phyloP scores from a whole-genome alignment of 2,113 vertebrate species.

The Hassar affinis region DNA sequence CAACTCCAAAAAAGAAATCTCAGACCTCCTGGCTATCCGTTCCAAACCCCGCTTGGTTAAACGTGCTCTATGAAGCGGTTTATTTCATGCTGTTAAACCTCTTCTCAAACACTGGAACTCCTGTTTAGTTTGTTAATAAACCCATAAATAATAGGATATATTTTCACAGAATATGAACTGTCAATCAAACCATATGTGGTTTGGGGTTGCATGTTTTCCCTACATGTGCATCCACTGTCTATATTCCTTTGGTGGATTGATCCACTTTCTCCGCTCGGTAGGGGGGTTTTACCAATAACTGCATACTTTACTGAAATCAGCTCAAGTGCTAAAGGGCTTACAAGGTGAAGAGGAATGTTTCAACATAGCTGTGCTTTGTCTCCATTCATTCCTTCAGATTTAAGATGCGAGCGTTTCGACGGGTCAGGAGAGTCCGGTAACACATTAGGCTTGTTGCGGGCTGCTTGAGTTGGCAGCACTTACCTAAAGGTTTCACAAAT shows the following conservation, averaged over 20 bases:
- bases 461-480: not conserved
- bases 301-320: conserved; percentile 65
- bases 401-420: conserved; percentile 18
- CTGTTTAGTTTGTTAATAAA: not conserved
- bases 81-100: not conserved
- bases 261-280: not conserved
- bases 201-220: not conserved
- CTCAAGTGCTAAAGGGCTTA: conserved; percentile 73
- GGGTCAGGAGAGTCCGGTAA: not conserved
- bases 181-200: conserved; percentile 6
- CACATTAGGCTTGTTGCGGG: not conserved
- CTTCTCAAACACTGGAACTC: not conserved
- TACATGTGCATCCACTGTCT: not conserved
- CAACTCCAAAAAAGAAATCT: not conserved
- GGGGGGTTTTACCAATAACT: conserved; percentile 52
- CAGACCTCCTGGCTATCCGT: not conserved
- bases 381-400: conserved; percentile 28
- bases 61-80: not conserved
- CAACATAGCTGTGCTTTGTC: conserved; percentile 58
- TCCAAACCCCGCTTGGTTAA: not conserved
- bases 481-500: not conserved
- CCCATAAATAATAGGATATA: conserved; percentile 1
- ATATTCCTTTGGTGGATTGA: not conserved
- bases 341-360: conserved; percentile 66
- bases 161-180: conserved; percentile 8